phyloP scores from a whole-genome alignment of 2,888 invertebrate genomes.

The Apoda limacodes region DNA sequence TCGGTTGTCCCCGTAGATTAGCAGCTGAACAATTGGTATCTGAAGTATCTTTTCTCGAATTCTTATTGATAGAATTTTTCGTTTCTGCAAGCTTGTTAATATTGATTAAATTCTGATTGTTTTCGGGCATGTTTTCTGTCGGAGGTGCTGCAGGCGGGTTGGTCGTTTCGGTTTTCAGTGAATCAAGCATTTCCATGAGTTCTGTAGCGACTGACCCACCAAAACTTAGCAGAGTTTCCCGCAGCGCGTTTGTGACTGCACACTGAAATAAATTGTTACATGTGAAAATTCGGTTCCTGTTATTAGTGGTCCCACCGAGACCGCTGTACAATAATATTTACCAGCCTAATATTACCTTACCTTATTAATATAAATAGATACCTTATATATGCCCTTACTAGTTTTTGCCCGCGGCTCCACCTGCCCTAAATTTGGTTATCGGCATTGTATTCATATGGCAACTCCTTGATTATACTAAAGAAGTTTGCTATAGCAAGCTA shows the following conservation, averaged over 20 bases:
- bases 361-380: no score
- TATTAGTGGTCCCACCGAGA: no score
- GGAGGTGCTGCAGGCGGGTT: slow-evolving; percentile 9
- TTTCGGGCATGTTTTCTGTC: slow-evolving; percentile 25
- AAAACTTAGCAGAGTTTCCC: slow-evolving; percentile 57
- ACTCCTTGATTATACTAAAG: no score
- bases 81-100: slow-evolving; percentile 29
- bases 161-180: slow-evolving; percentile 21
- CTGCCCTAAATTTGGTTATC: no score
- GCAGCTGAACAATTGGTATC: slow-evolving; percentile 15
- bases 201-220: slow-evolving; percentile 49
- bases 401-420: no score
- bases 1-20: slow-evolving; percentile 20
- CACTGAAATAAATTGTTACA: slow-evolving; percentile 35
- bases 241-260: slow-evolving; percentile 57
- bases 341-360: no score
- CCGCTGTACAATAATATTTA: no score
- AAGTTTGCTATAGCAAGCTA: no score
- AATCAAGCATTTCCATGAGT: slow-evolving; percentile 38
- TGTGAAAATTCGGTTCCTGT: no score
- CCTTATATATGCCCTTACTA: no score
- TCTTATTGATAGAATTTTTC: slow-evolving; percentile 24
- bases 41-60: slow-evolving; percentile 25
- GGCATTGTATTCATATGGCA: no score
- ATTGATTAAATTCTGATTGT: slow-evolving; percentile 36